These are phyloP conservation scores for Ostrea denselamellosa DNA, from an alignment of 1,140 invertebrate genomes.

Conservation along the genomic window DNA sequence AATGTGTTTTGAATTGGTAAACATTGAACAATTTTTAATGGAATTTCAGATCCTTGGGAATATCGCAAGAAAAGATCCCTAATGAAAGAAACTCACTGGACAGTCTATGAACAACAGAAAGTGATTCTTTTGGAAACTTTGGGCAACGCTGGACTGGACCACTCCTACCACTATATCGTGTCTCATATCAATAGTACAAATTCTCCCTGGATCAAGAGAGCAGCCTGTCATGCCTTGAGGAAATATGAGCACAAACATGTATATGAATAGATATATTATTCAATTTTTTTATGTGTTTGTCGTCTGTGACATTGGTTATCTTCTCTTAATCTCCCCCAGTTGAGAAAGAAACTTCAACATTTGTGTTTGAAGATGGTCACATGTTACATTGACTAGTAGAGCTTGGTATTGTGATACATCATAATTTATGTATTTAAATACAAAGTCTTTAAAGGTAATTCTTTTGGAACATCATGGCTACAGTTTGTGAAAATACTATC, in stretches of 20 bases:
- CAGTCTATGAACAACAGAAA: slow-evolving; percentile 40
- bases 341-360: too few relatives aligned
- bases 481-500: too few relatives aligned
- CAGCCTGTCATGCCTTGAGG: slow-evolving; percentile 52
- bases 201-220: slow-evolving; percentile 54
- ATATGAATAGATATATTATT: background rate
- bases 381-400: too few relatives aligned
- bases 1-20: too few relatives aligned
- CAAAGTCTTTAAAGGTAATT: too few relatives aligned
- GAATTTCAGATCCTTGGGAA: slow-evolving; percentile 50
- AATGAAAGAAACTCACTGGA: slow-evolving; percentile 19
- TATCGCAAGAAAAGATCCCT: slow-evolving; percentile 43
- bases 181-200: slow-evolving; percentile 57
- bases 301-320: too few relatives aligned
- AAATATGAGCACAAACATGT: slow-evolving; percentile 51
- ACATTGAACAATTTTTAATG: background rate
- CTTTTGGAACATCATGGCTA: too few relatives aligned
- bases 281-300: background rate
- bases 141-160: slow-evolving; percentile 50
- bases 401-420: too few relatives aligned
- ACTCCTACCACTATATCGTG: slow-evolving; percentile 52
- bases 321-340: too few relatives aligned
- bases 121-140: slow-evolving; percentile 51
- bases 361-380: too few relatives aligned
- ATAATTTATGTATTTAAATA: too few relatives aligned